phyloP scores from a whole-genome alignment of 2,113 vertebrate genomes.

The Protobothrops flavoviridis region DNA sequence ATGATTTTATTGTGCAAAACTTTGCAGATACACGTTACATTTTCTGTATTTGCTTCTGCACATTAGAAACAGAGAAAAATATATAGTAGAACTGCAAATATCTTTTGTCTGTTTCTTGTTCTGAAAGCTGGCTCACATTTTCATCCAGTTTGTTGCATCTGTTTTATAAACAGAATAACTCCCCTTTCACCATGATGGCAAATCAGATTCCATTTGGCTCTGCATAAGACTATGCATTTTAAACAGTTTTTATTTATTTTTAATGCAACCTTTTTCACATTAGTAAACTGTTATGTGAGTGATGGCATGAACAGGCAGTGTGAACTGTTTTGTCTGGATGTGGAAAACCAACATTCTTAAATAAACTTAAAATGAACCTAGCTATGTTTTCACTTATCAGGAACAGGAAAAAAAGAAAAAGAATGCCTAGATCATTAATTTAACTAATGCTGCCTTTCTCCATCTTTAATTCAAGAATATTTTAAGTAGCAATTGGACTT shows the following conservation, averaged over 20 bases:
- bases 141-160: conserved; percentile 9
- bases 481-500: not conserved
- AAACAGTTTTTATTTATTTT: conserved; percentile 28
- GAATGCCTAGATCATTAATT: not conserved
- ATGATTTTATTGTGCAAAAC: not conserved
- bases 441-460: not conserved
- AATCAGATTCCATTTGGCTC: not conserved
- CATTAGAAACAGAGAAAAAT: not conserved
- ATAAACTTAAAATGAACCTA: conserved; percentile 3
- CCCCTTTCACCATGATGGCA: conserved; percentile 2
- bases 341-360: not conserved
- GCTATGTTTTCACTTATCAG: not conserved
- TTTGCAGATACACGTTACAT: not conserved
- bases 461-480: not conserved
- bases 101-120: not conserved
- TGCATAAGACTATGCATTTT: not conserved
- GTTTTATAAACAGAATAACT: not conserved
- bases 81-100: not conserved
- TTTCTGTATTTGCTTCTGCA: not conserved
- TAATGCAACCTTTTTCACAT: conserved; percentile 40
- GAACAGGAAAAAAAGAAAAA: not conserved
- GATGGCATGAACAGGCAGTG: conserved; percentile 31
- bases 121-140: conserved; percentile 17
- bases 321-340: conserved; percentile 33
- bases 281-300: conserved; percentile 43